Percentiles rank a stretch among this genome's conserved stretches.
Conservation (phyloP, 1,140 invertebrate genomes). For the Plectrocnemia conspersa region DNA sequence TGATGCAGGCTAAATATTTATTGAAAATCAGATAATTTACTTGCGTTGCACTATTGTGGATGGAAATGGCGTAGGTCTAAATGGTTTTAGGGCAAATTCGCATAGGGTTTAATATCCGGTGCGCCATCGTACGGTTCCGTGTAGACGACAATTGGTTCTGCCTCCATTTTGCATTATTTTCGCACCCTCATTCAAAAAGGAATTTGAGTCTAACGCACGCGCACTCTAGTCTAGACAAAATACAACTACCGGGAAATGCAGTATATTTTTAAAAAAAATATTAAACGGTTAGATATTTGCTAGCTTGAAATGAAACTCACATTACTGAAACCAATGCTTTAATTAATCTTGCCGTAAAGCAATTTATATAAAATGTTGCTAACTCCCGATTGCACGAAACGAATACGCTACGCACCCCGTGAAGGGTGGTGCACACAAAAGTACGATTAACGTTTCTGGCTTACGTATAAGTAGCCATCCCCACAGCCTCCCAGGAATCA, state of each 20-base stretch:
- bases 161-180: slow-evolving; percentile 11
- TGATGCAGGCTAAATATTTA: too few species aligned
- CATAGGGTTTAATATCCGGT: slow-evolving; percentile 4
- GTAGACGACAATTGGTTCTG: slow-evolving; percentile 9
- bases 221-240: background rate
- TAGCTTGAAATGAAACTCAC: too few species aligned
- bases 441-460: slow-evolving; percentile 20
- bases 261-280: too few species aligned
- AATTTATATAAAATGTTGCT: too few species aligned
- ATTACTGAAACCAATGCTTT: too few species aligned
- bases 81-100: slow-evolving; percentile 6
- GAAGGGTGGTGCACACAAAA: slow-evolving; percentile 15
- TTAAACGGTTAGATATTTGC: too few species aligned
- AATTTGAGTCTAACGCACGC: background rate
- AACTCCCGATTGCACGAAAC: too few species aligned
- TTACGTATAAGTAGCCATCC: slow-evolving; percentile 8
- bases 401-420: too few species aligned
- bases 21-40: background rate
- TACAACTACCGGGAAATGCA: too few species aligned
- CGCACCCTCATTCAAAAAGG: background rate
- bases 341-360: too few species aligned
- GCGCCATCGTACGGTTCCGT: background rate
- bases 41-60: background rate
- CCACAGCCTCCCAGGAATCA: slow-evolving; percentile 13
- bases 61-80: background rate